Conservation (phyloP, 1,140 invertebrate genomes). For the Oreohelix idahoensis region DNA sequence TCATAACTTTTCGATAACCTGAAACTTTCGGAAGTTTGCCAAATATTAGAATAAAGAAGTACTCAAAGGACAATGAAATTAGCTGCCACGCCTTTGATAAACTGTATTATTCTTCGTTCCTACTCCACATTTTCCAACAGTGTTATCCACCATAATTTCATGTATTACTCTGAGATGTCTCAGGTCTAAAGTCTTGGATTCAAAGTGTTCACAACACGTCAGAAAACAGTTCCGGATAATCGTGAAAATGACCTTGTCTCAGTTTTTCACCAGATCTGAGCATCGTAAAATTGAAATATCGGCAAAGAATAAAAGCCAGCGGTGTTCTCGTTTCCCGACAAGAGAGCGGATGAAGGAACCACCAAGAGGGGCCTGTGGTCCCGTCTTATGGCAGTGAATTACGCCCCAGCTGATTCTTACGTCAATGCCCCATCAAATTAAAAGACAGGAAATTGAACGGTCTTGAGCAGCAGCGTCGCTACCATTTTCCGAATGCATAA, state of each 20-base stretch:
- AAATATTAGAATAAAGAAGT: too few species aligned
- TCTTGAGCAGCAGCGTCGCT: not conserved
- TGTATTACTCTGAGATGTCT: too few species aligned
- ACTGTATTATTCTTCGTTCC: too few species aligned
- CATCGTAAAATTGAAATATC: not conserved
- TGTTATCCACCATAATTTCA: too few species aligned
- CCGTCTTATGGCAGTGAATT: not conserved
- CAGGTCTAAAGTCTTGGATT: too few species aligned
- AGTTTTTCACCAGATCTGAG: not conserved
- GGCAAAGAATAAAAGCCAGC: constrained; percentile 2
- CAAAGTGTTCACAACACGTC: too few species aligned
- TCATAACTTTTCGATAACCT: too few species aligned
- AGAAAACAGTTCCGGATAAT: too few species aligned
- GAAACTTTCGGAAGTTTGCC: too few species aligned
- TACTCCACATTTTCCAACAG: too few species aligned
- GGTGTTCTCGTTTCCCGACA: not conserved
- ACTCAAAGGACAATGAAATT: too few species aligned
- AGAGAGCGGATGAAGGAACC: not conserved
- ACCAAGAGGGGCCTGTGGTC: not conserved
- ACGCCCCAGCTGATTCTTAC: not conserved
- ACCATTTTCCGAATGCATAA: not conserved
- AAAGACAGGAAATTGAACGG: constrained; percentile 7
- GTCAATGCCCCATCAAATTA: not conserved
- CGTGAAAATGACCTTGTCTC: not conserved
- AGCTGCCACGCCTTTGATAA: too few species aligned